Evolutionary conservation across 2,888 invertebrate genomes (phyloP), one percentile per base, ranked within the genome.

Genomic region (Agrochola lota): DNA sequence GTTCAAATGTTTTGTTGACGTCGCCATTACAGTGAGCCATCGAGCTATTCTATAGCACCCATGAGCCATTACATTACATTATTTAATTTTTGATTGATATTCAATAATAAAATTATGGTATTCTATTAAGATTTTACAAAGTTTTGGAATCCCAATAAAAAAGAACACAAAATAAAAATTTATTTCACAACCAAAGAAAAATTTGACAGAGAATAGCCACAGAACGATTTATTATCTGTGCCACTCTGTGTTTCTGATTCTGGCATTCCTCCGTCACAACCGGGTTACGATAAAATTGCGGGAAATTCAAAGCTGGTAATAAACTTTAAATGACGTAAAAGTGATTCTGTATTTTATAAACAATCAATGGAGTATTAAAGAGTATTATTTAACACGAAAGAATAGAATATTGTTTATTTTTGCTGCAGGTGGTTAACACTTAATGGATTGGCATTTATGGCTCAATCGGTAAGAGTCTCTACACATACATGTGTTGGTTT

Each of bases 1-100:
- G 1, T 11, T 17, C 1, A 23, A 78, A 60, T 57, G 17, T 20
- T 74, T 78, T 78, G 79, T 82, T 88, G 88, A 87, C 88, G 85
- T 88, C 71, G 78, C 84, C 64, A 78, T 86, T 80, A 63, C 52
- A 52, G 2, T 49, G 15, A 26, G n/a, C 46, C 59, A 46, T 49
- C 2, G n/a, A 63, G 43, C n/a, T 40, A 67, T 60, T 46, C 46
- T 46, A 2, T 7, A 46, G 1, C 7, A 23, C 20, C 12, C 7
- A 17, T 43, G 2, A 35, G 9, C 20, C 12, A 26, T 23, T 12
- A 57, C 9, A 20, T 43, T 0, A 15, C 15, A 57, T 49, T 49
- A 2, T 57, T 52, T 55, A 0, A 15, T 43, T 66, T 35, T 66
- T 0, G 17, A 66, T 46, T 35, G 17, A n/a, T 43, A 43, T 43